Conservation (phyloP, 2,888 invertebrate species). For the Pycnomerus fuliginosus region DNA sequence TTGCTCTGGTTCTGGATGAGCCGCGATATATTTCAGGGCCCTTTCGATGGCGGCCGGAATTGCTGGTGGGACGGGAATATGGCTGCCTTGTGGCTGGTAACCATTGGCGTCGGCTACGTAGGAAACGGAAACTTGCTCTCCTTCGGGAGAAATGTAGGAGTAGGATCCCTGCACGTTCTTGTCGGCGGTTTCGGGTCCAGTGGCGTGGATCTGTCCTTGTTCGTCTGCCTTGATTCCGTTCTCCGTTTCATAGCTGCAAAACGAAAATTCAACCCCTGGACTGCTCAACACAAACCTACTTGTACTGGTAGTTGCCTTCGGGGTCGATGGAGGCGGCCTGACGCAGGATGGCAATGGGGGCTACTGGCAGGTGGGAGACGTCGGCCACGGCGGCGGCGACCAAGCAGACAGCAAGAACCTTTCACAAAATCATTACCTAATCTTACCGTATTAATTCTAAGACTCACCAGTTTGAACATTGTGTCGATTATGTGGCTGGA, state of each 20-base stretch:
- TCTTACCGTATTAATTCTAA: too few relatives aligned
- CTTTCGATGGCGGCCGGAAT: constrained; percentile 42
- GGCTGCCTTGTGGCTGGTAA: constrained; percentile 36
- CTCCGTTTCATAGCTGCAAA: constrained; percentile 57
- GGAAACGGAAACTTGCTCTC: constrained; percentile 49
- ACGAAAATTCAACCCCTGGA: too few relatives aligned
- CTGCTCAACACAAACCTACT: too few relatives aligned
- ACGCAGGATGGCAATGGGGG: too few relatives aligned
- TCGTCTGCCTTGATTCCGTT: constrained; percentile 55
- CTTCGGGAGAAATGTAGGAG: constrained; percentile 34
- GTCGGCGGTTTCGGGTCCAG: constrained; percentile 46
- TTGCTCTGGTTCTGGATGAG: constrained; percentile 54
- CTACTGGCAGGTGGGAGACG: too few relatives aligned
- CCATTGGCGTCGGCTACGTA: constrained; percentile 41
- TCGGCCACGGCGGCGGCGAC: constrained; percentile 13
- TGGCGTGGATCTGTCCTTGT: constrained; percentile 37
- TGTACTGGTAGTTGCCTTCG: too few relatives aligned
- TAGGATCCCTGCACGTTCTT: constrained; percentile 32
- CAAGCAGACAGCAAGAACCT: constrained; percentile 12
- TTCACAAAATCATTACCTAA: too few relatives aligned
- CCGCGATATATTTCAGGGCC: constrained; percentile 32
- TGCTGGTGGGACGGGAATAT: constrained; percentile 48
- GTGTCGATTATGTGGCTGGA: too few relatives aligned
- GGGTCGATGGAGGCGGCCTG: too few relatives aligned
- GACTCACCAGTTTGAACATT: too few relatives aligned